A percentile compares a stretch with the other conserved stretches of the same genome.
Evolutionary conservation across 2,888 invertebrate species (phyloP).

Genomic region (Atethmia centrago): DNA sequence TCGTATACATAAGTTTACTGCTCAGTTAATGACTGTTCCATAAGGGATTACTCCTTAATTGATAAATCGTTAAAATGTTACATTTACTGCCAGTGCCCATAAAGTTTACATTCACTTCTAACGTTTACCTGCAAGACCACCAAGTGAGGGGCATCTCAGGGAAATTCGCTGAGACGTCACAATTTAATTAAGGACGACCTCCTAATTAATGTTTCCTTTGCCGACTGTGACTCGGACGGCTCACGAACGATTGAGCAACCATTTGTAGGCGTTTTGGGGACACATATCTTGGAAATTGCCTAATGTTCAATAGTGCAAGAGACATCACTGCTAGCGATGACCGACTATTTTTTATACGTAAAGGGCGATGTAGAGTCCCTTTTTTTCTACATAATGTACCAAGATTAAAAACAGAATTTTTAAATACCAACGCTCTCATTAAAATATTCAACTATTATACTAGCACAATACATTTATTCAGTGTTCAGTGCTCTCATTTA

Average conservation of each 20-base stretch:
- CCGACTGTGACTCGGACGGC: conserved; percentile 64
- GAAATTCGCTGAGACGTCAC: conserved; percentile 89
- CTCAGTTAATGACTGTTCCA: conserved; percentile 68
- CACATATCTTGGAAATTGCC: conserved; percentile 56
- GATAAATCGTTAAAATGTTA: conserved; percentile 76
- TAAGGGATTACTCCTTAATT: conserved; percentile 67
- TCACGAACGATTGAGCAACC: conserved; percentile 77
- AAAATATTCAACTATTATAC: conserved; percentile 66
- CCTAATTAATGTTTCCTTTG: conserved; percentile 81
- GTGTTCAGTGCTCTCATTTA: conserved; percentile 75
- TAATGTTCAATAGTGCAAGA: conserved; percentile 54
- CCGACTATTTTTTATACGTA: conserved; percentile 25
- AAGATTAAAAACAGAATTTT: conserved; percentile 25
- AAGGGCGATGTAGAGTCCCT: not conserved
- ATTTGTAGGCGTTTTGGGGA: conserved; percentile 72
- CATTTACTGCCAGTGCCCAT: conserved; percentile 76
- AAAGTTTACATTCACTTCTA: conserved; percentile 74
- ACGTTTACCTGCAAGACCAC: conserved; percentile 81
- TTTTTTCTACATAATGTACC: conserved; percentile 1
- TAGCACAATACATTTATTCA: conserved; percentile 66
- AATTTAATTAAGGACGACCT: conserved; percentile 86
- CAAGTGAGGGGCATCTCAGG: conserved; percentile 71
- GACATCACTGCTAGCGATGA: conserved; percentile 27
- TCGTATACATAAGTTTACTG: conserved; percentile 61
- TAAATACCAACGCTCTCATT: conserved; percentile 59